These are phyloP conservation scores for Conus betulinus DNA, from an alignment of 1,140 invertebrate genomes.

Conservation along the genomic window DNA sequence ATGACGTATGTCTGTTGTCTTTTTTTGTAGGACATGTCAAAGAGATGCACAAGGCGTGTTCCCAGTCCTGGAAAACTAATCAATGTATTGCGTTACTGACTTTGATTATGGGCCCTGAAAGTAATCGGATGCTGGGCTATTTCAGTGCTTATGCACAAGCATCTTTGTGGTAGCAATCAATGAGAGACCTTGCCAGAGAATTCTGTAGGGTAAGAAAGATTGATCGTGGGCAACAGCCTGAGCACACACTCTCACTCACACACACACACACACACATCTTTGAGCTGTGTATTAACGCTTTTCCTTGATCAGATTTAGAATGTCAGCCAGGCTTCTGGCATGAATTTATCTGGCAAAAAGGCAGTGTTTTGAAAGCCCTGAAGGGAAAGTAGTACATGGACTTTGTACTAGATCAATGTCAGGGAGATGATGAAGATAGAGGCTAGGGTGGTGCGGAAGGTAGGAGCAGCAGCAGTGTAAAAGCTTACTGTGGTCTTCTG, in stretches of 20 bases:
- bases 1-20: too few relatives aligned
- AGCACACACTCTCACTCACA: constrained; percentile 30
- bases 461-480: too few relatives aligned
- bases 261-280: neutral
- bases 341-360: constrained; percentile 35
- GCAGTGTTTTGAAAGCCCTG: too few relatives aligned
- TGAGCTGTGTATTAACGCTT: constrained; percentile 39
- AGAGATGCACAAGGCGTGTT: constrained; percentile 10
- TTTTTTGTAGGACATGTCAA: too few relatives aligned
- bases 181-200: constrained; percentile 24
- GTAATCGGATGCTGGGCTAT: constrained; percentile 27
- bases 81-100: constrained; percentile 34
- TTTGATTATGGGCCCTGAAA: constrained; percentile 14
- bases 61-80: constrained; percentile 18
- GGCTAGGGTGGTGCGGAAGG: neutral
- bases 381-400: too few relatives aligned
- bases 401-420: too few relatives aligned
- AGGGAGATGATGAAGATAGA: constrained; percentile 22
- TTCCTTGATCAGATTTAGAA: constrained; percentile 38
- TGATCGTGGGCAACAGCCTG: neutral
- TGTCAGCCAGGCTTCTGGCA: constrained; percentile 23
- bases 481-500: neutral
- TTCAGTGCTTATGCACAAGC: constrained; percentile 15
- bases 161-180: constrained; percentile 21
- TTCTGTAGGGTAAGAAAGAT: constrained; percentile 12